Base-by-base conservation (phyloP, 2,113 vertebrate genomes). In the Pedionomus torquatus region DNA sequence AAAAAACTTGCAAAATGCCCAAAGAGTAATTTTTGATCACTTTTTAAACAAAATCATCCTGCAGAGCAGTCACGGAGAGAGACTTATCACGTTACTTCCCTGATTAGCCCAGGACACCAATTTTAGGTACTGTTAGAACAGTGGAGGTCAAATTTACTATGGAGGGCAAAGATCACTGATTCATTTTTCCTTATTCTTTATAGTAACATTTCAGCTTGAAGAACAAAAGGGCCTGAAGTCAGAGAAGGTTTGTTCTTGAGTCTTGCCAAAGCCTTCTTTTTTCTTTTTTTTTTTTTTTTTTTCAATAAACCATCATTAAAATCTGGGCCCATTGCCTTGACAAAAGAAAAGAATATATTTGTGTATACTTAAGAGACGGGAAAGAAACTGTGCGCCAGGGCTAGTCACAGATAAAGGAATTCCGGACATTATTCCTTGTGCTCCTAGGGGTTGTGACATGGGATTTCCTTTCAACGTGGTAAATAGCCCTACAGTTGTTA, bases 351-450 rank as follows among this genome's bases (percentile, higher is more conserved):
- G 84, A 97, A 95, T 91, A 92, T 86, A 95, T 95, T 96, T 88
- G 78, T 97, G 95, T 97, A 94, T 82, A 87, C 94, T 97, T 94
- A 82, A 89, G 97, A 83, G 89, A 97, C 89, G 60, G 98, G 98
- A 99, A 98, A 91, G 92, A 55, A 86, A 17, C 90, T 57, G 85
- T 96, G 87, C 44, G 83, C 79, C 82, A 96, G 93, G 83, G 70
- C 96, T 63, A 91, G 77, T 87, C 93, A 89, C 92, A 98, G 98
- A 98, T 97, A 93, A 97, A 98, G 98, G 98, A 99, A 98, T 99
- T 99, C 98, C 98, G 95, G 94, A 96, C 93, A 98, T 99, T 98
- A 98, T 99, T 97, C 68, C 95, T 90, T 21, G 71, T 88, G 87
- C 97, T 97, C 97, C 49, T 74, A 90, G 97, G 98, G 98, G 96